Percentiles rank a stretch among this genome's conserved stretches.
Evolutionary conservation across 2,888 invertebrate species (phyloP).

Genomic region (Pyralis farinalis): DNA sequence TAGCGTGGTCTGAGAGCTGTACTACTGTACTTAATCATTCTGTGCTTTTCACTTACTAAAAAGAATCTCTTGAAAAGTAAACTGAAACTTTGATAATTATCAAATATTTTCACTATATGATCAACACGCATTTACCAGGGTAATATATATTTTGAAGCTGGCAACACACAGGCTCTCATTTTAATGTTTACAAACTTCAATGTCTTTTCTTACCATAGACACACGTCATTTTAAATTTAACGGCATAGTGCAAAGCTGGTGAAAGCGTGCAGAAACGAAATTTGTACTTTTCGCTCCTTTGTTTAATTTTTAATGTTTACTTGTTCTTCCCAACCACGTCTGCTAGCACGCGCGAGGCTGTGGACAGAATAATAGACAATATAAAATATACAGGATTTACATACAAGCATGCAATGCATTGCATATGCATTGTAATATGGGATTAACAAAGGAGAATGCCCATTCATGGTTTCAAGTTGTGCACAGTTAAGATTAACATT

Average conservation of each 20-base stretch:
- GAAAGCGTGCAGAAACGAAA: constrained; percentile 25
- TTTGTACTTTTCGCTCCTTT: constrained; percentile 41
- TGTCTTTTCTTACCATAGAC: not conserved
- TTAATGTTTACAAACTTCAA: not conserved
- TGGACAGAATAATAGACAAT: constrained; percentile 22
- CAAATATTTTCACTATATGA: not conserved
- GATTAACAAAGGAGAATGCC: no score
- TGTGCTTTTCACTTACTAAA: no score
- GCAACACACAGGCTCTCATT: not conserved
- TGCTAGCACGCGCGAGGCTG: constrained; percentile 61
- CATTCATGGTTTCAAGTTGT: no score
- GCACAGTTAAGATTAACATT: no score
- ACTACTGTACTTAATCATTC: no score
- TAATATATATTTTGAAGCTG: not conserved
- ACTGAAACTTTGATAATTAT: no score
- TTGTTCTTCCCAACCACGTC: constrained; percentile 59
- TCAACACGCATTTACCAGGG: not conserved
- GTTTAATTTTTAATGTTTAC: constrained; percentile 35
- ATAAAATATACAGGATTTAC: no score
- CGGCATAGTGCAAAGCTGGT: constrained; percentile 24
- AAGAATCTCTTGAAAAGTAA: no score
- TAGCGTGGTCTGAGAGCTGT: no score
- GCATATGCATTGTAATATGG: no score
- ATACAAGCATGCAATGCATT: no score
- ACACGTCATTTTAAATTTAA: not conserved